Conservation (phyloP, 1,140 invertebrate genomes). For the Notospermus geniculatus region DNA sequence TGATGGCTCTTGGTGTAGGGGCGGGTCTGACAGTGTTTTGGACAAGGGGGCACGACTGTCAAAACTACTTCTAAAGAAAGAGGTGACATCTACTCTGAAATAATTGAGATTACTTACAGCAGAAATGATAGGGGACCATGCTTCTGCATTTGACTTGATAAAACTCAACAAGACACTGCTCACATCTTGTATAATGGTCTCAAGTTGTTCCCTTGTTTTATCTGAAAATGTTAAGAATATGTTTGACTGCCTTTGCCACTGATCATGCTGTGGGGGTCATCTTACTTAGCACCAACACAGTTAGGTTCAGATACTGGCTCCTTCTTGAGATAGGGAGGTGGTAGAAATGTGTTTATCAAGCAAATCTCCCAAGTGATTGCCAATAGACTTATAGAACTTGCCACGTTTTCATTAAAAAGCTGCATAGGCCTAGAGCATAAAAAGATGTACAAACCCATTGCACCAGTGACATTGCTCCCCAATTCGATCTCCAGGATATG, state of each 20-base stretch:
- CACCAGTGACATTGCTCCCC: conserved; percentile 24
- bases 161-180: conserved; percentile 64
- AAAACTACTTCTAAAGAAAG: not conserved
- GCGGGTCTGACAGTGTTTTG: not conserved
- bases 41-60: not conserved
- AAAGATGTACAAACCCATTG: not conserved
- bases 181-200: conserved; percentile 64
- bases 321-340: too few relatives aligned
- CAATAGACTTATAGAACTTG: too few relatives aligned
- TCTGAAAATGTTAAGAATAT: conserved; percentile 36
- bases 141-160: conserved; percentile 69
- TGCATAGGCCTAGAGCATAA: too few relatives aligned
- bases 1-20: not conserved
- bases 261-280: not conserved
- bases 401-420: too few relatives aligned
- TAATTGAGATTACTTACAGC: conserved; percentile 53
- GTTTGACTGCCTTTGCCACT: not conserved
- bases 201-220: conserved; percentile 51
- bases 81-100: too few relatives aligned
- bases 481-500: conserved; percentile 58
- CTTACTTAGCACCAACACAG: too few relatives aligned
- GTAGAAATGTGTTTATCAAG: too few relatives aligned
- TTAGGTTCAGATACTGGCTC: too few relatives aligned
- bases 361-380: too few relatives aligned
- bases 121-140: conserved; percentile 78